These are phyloP conservation scores for Odocoileus virginianus DNA, from an alignment of 2,113 vertebrate genomes.

Conservation along the genomic window DNA sequence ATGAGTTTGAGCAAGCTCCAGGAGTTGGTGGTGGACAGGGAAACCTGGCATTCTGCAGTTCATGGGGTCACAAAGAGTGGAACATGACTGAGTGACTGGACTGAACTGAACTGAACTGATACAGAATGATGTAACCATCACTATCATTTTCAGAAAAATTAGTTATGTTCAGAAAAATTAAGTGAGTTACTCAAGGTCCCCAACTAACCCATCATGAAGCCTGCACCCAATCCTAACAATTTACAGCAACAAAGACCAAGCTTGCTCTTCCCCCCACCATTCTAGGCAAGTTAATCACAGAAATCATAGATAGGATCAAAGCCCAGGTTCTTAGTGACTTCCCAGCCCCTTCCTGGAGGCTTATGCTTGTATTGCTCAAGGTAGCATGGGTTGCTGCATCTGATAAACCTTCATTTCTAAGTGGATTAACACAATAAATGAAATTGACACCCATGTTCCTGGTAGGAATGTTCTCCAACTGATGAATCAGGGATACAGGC, in stretches of 20 bases:
- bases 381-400: not conserved
- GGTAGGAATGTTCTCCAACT: not conserved
- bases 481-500: not conserved
- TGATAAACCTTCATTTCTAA: not conserved
- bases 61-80: rapidly evolving
- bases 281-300: not conserved
- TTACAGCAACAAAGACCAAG: not conserved
- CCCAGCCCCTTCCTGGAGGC: not conserved
- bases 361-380: not conserved
- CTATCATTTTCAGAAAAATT: not conserved
- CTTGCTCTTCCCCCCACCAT: not conserved
- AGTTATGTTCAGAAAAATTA: not conserved
- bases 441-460: not conserved
- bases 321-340: not conserved
- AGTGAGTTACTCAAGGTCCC: not conserved
- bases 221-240: not conserved
- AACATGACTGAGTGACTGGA: not conserved
- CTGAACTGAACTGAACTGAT: not conserved
- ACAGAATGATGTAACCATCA: not conserved
- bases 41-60: not conserved
- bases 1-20: not conserved
- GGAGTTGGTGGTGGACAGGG: not conserved
- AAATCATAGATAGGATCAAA: not conserved
- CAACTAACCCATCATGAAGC: not conserved
- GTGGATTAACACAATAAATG: not conserved